Conservation (phyloP, 2,113 vertebrate genomes). For the Epinephelus cyanopodus region DNA sequence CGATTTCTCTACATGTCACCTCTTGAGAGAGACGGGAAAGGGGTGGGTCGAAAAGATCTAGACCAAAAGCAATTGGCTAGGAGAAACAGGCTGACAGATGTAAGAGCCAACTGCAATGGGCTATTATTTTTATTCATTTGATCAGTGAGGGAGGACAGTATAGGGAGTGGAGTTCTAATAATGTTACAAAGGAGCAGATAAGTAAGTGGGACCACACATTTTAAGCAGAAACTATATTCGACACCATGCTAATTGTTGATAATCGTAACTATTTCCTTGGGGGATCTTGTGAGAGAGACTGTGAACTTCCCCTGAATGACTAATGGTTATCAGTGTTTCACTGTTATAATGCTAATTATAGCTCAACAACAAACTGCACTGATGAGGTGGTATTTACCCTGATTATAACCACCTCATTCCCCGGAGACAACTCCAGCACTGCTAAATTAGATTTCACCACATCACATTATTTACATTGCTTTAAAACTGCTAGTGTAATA, state of each 20-base stretch:
- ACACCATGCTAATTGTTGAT: background rate
- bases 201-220: no score
- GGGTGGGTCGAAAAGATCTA: no score
- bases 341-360: background rate
- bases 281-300: background rate
- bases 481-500: conserved; percentile 4
- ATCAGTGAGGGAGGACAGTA: no score
- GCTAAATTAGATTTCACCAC: conserved; percentile 10
- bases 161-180: no score
- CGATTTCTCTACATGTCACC: no score
- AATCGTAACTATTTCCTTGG: background rate
- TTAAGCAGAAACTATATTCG: no score
- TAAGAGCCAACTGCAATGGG: no score
- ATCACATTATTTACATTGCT: conserved; percentile 35
- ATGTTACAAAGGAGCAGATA: no score
- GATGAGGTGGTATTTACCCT: conserved; percentile 32
- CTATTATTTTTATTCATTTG: no score
- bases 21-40: no score
- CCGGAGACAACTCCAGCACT: background rate
- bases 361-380: conserved; percentile 5
- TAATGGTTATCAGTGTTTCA: conserved; percentile 10
- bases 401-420: background rate
- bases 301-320: background rate
- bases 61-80: no score
- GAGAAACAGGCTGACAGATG: no score